Evolutionary conservation across 2,113 vertebrate species (phyloP).

Genomic region (Phocoena sinus): DNA sequence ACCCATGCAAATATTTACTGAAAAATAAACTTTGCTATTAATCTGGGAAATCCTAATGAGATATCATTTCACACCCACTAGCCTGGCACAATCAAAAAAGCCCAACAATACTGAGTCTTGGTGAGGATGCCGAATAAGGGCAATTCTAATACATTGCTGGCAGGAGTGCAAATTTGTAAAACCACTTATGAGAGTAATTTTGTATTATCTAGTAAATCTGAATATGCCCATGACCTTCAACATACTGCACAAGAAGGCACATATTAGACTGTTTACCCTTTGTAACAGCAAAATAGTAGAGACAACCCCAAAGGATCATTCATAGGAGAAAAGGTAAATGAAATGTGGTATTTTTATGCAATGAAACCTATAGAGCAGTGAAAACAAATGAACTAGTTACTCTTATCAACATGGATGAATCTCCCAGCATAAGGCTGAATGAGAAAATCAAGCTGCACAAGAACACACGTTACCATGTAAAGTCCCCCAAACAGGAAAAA

Average conservation of each 20-base stretch:
- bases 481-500: neutral
- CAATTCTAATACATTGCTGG: neutral
- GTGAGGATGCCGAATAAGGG: neutral
- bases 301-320: neutral
- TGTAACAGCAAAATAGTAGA: neutral
- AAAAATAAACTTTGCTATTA: conserved; percentile 9
- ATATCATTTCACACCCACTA: neutral
- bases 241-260: neutral
- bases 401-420: neutral
- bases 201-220: neutral
- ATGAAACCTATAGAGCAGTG: neutral
- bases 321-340: neutral
- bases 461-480: neutral
- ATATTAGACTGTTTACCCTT: neutral
- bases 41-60: neutral
- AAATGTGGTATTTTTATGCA: neutral
- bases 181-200: neutral
- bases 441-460: conserved; percentile 2
- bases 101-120: neutral
- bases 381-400: neutral
- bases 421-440: neutral
- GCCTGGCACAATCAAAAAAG: neutral
- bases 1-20: neutral
- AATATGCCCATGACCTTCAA: neutral
- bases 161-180: neutral